phyloP scores from a whole-genome alignment of 1,140 invertebrate genomes.

The Drosophila sp. region DNA sequence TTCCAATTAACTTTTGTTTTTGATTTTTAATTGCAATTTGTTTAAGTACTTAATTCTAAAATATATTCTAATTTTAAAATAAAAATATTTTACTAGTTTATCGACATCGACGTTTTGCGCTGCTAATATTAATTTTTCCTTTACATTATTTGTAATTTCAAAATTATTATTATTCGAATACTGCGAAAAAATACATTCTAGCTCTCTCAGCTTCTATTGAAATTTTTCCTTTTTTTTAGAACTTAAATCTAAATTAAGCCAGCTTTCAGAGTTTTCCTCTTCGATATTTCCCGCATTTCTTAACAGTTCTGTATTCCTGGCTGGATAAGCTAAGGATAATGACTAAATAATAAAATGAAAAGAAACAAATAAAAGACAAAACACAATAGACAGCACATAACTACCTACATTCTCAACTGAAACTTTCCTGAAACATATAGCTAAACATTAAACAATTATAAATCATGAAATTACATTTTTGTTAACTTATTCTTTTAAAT shows the following conservation, averaged over 20 bases:
- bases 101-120: neutral
- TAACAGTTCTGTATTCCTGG: neutral
- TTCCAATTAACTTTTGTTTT: neutral
- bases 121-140: slow-evolving; percentile 1
- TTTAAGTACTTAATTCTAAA: too few relatives aligned
- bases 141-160: neutral
- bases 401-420: slow-evolving; percentile 2
- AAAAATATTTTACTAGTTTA: neutral
- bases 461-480: neutral
- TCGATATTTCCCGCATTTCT: slow-evolving; percentile 1
- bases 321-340: neutral
- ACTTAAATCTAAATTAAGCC: too few relatives aligned
- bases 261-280: neutral
- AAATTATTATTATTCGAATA: too few relatives aligned
- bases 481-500: neutral
- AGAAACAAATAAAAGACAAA: neutral
- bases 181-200: too few relatives aligned
- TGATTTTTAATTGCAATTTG: neutral
- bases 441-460: slow-evolving; percentile 10
- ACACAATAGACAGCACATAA: slow-evolving; percentile 2
- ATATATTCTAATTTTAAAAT: neutral
- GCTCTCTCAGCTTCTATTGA: too few relatives aligned
- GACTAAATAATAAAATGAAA: neutral
- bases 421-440: slow-evolving; percentile 9
- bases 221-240: too few relatives aligned